These are phyloP conservation scores for Perizoma flavofasciatum DNA, from an alignment of 2,888 invertebrate species.

Conservation along the genomic window DNA sequence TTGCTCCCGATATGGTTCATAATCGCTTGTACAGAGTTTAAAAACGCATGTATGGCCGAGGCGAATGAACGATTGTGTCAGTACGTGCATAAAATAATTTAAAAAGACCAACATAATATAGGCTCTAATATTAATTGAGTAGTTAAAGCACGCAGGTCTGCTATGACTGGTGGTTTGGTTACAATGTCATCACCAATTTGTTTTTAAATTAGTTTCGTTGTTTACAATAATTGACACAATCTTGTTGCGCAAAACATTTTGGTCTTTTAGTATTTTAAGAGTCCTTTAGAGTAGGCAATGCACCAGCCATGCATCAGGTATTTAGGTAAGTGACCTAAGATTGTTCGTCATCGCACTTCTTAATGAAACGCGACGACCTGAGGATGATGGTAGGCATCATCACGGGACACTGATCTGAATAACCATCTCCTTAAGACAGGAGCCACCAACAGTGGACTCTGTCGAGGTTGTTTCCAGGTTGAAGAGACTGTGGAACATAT, in stretches of 20 bases:
- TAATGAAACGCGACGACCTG: no score
- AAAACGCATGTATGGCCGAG: slow-evolving; percentile 45
- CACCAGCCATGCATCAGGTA: no score
- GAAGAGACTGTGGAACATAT: no score
- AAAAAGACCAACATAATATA: slow-evolving; percentile 43
- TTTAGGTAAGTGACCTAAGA: no score
- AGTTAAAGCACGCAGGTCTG: slow-evolving; percentile 30
- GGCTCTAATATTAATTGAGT: slow-evolving; percentile 35
- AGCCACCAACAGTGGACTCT: no score
- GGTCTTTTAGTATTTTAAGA: no score
- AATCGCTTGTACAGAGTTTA: slow-evolving; percentile 38
- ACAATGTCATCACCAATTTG: slow-evolving; percentile 56
- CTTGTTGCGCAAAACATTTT: slow-evolving; percentile 23
- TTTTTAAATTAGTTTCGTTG: slow-evolving; percentile 50
- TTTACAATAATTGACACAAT: slow-evolving; percentile 25
- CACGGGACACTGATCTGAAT: no score
- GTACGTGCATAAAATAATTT: slow-evolving; percentile 61
- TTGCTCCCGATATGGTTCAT: slow-evolving; percentile 17
- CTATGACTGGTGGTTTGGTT: slow-evolving; percentile 40
- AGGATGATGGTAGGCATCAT: no score
- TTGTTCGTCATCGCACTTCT: no score
- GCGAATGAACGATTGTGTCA: slow-evolving; percentile 67
- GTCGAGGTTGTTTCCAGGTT: no score
- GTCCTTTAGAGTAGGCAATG: no score
- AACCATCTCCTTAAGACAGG: no score